Conservation (phyloP, 2,113 vertebrate species). For the Ammospiza nelsoni region DNA sequence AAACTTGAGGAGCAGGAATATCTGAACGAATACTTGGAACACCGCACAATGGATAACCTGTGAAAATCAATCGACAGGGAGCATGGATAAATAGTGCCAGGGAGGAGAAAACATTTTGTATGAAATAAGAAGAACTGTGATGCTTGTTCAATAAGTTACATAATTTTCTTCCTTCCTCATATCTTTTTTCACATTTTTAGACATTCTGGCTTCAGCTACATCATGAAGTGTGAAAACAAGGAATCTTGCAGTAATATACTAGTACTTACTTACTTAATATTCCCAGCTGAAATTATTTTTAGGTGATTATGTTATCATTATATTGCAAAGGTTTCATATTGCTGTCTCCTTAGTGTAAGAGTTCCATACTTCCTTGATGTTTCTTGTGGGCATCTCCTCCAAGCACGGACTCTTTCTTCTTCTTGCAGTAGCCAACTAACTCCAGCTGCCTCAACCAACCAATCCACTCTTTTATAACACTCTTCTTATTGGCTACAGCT, state of each 20-base stretch:
- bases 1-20: slow-evolving; percentile 77
- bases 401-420: too few species aligned
- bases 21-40: slow-evolving; percentile 82
- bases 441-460: too few species aligned
- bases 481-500: too few species aligned
- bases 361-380: too few species aligned
- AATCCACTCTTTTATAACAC: too few species aligned
- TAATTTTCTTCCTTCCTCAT: background rate
- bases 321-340: too few species aligned
- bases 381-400: too few species aligned
- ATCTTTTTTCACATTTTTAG: background rate
- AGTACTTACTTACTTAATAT: background rate
- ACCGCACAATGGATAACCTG: slow-evolving; percentile 77
- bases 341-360: too few species aligned
- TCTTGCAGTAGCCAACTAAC: too few species aligned
- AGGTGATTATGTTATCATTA: background rate
- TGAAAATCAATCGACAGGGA: background rate
- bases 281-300: background rate
- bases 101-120: background rate
- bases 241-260: background rate
- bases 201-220: background rate
- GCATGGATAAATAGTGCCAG: background rate
- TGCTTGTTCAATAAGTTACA: background rate
- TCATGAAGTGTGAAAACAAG: background rate
- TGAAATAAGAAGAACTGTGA: background rate